Percentiles rank a stretch among this genome's conserved stretches.
These are phyloP conservation scores for Scrobipalpa costella DNA, from an alignment of 2,888 invertebrate species.

Conservation along the genomic window DNA sequence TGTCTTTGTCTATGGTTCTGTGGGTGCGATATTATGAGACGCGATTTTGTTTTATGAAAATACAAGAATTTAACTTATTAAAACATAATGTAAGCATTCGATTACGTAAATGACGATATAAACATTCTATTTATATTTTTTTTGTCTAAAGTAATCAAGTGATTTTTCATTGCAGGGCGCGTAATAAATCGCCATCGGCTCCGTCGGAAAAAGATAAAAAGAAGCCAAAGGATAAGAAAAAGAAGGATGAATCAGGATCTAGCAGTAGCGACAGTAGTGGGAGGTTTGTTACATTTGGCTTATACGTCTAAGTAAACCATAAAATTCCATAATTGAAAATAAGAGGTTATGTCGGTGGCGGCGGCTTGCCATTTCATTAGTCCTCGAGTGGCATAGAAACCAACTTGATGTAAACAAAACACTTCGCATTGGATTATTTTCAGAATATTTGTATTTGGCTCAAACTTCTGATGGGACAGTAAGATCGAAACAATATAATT, in stretches of 20 bases:
- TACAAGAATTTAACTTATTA: background rate
- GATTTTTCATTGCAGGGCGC: slow-evolving; percentile 81
- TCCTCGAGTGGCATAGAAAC: background rate
- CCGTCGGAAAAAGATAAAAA: slow-evolving; percentile 88
- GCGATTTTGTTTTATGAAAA: background rate
- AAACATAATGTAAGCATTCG: background rate
- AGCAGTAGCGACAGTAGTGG: slow-evolving; percentile 91
- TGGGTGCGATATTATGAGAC: background rate
- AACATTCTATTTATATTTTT: background rate
- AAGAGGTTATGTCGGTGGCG: slow-evolving; percentile 20
- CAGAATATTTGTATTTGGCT: no score
- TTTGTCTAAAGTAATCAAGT: background rate
- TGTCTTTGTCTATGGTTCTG: no score
- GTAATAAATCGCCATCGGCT: slow-evolving; percentile 86
- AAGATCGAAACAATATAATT: no score
- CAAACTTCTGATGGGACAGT: no score
- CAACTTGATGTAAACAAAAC: background rate
- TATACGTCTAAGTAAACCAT: no score
- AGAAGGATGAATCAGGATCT: slow-evolving; percentile 86
- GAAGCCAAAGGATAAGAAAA: slow-evolving; percentile 81
- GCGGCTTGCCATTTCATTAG: no score
- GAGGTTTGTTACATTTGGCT: slow-evolving; percentile 68
- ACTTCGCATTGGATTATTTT: no score
- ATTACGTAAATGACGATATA: background rate
- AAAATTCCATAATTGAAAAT: background rate